Conservation (phyloP, 2,113 vertebrate genomes). For the Oophaga pumilio region DNA sequence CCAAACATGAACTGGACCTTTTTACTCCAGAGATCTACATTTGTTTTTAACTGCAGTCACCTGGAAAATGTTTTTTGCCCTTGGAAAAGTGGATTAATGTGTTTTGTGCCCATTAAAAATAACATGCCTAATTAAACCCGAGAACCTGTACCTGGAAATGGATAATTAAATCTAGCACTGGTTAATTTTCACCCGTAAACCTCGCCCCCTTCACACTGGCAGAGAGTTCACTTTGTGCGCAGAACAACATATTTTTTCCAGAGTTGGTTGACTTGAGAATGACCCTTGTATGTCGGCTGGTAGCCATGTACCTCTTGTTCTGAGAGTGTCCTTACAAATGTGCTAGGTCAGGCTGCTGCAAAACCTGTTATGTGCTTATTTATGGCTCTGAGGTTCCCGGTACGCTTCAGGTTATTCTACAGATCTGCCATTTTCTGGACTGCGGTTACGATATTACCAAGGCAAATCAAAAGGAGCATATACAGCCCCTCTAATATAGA, state of each 20-base stretch:
- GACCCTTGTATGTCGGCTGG: background rate
- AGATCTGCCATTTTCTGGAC: background rate
- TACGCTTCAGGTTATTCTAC: background rate
- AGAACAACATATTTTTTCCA: constrained; percentile 3
- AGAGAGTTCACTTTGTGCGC: background rate
- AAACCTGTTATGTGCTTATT: background rate
- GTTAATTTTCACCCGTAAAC: constrained; percentile 22
- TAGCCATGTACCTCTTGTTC: constrained; percentile 29
- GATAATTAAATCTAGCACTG: constrained; percentile 1
- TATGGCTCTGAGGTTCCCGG: background rate
- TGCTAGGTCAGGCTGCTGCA: background rate
- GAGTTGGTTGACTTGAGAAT: background rate
- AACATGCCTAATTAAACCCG: constrained; percentile 10
- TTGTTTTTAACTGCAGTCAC: constrained; percentile 13
- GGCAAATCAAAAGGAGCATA: background rate
- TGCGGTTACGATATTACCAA: background rate
- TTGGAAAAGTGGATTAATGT: background rate
- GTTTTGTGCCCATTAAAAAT: constrained; percentile 29
- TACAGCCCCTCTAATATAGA: no score
- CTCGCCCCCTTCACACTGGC: background rate
- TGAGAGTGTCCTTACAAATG: background rate
- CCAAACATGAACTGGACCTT: background rate
- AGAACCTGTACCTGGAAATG: background rate
- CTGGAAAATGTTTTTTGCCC: constrained; percentile 7
- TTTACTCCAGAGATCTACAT: background rate